Base-by-base conservation (phyloP, 2,113 vertebrate genomes). In the Dipodomys ordii region DNA sequence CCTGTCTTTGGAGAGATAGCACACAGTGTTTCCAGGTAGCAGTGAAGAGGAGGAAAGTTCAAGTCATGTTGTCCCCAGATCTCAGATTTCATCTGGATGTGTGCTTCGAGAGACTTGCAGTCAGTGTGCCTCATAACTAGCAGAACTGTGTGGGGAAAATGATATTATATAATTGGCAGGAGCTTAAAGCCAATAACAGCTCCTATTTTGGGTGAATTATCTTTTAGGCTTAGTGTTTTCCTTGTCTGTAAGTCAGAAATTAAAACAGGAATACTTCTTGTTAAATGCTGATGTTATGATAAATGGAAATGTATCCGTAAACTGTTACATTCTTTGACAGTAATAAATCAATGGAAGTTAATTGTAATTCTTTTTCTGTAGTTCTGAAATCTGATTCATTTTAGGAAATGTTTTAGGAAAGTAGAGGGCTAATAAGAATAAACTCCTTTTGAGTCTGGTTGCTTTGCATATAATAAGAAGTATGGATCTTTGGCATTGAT, bases 381-480 rank as follows among this genome's bases (percentile, higher is more conserved):
- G 39, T 89, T 5, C 32, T 94, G 7, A 87, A 94, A 72, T 93
- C 39, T 68, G 72, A 4, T n/a, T n/a, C 16, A 62, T 49, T 87
- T n/a, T n/a, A n/a, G 22, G 72, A 83, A 90, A 13, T 80, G 80
- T 91, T 76, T 94, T 80, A 94, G 44, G 27, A 80, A 81, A 95
- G 92, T 71, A 22, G 67, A 91, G 81, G 85, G n/a, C 0, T 78
- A 73, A 57, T 35, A 62, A 81, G 96, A 57, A 92, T 95, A 80
- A 95, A 88, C 85, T 85, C 88, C n/a, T 85, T 88, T 92, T 92
- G 64, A 94, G 71, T 95, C 95, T 85, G 89, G 53, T 96, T 95
- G 96, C 13, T 91, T 74, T 93, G 74, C 20, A n/a, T 10, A 77
- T 91, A 92, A 89, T 85, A 49, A 95, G 94, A 62, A 92, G 16